phyloP scores from a whole-genome alignment of 2,113 vertebrate genomes.

The Chaetorhynchus papuensis region DNA sequence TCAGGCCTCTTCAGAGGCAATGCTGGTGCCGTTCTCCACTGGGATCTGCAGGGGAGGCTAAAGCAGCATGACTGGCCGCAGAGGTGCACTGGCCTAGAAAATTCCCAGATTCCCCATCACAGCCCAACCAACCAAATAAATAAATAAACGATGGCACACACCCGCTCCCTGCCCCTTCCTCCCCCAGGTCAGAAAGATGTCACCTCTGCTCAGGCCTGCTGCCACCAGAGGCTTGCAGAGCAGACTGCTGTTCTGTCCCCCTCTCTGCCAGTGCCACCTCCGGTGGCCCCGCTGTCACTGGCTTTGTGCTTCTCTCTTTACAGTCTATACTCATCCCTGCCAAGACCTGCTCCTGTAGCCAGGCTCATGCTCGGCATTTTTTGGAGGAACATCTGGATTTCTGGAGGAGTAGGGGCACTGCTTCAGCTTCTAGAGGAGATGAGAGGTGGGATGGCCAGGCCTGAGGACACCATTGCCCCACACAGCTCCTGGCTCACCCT shows the following conservation, averaged over 20 bases:
- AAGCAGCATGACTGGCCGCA: neutral
- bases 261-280: neutral
- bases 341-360: rapidly evolving
- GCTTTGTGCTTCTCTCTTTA: neutral
- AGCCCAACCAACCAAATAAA: neutral
- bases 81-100: slow-evolving; percentile 32
- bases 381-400: neutral
- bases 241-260: neutral
- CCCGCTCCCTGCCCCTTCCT: neutral
- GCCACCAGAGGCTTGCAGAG: neutral
- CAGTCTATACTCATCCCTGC: rapidly evolving
- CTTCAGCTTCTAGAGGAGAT: neutral
- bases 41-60: slow-evolving; percentile 68
- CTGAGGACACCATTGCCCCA: rapidly evolving
- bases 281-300: rapidly evolving
- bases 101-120: neutral
- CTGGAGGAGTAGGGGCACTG: neutral
- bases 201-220: neutral
- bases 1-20: neutral
- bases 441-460: neutral
- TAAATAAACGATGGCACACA: neutral
- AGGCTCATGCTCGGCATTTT: neutral
- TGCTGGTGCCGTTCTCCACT: slow-evolving; percentile 17
- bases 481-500: rapidly evolving
- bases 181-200: neutral